Conservation (phyloP, 1,140 invertebrate species). For the Halictus rubicundus region DNA sequence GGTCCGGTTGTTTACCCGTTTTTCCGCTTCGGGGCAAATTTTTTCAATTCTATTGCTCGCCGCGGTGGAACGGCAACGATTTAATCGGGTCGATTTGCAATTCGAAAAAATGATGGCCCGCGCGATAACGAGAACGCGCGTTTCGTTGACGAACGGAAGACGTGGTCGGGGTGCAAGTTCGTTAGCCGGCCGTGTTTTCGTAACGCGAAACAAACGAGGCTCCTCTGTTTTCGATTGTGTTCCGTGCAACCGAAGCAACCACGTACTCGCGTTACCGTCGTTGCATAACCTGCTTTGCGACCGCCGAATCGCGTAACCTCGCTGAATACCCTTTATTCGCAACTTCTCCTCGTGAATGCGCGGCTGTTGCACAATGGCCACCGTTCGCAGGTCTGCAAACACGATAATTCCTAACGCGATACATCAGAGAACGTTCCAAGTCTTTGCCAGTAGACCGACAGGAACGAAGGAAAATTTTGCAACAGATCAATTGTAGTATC, state of each 20-base stretch:
- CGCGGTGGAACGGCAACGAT: not conserved
- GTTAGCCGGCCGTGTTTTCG: conserved; percentile 57
- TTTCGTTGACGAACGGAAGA: conserved; percentile 51
- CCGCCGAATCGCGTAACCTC: conserved; percentile 22
- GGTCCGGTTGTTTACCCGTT: no score
- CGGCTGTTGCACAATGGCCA: not conserved
- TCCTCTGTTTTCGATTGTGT: conserved; percentile 17
- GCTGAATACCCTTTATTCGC: not conserved
- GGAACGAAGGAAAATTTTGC: no score
- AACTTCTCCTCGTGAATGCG: not conserved
- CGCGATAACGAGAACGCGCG: conserved; percentile 11
- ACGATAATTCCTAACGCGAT: no score
- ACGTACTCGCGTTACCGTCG: conserved; percentile 22
- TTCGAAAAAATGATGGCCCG: conserved; percentile 1
- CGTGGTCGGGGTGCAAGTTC: conserved; percentile 39
- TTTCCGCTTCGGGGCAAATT: not conserved
- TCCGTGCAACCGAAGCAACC: conserved; percentile 29
- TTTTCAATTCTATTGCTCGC: not conserved
- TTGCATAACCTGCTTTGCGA: conserved; percentile 4
- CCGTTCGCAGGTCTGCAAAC: no score
- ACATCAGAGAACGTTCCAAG: no score
- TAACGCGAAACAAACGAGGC: conserved; percentile 49
- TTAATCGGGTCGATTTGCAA: not conserved
- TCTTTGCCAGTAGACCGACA: no score
- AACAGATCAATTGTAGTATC: no score